Conservation (phyloP, 2,113 vertebrate species). For the Tiliqua scincoides region DNA sequence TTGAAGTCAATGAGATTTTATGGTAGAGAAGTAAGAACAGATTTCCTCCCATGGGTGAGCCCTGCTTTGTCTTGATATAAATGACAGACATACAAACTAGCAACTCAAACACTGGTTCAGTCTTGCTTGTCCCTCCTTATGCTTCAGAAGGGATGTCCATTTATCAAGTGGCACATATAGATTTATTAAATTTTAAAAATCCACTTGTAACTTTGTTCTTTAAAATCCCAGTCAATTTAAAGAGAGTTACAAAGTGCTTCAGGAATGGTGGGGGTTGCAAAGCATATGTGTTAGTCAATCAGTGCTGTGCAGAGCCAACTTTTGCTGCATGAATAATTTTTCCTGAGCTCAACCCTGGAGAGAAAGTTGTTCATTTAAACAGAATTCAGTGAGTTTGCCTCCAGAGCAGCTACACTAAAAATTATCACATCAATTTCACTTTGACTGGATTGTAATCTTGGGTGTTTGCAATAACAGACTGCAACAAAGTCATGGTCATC, state of each 20-base stretch:
- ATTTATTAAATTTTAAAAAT: background rate
- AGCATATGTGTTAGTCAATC: background rate
- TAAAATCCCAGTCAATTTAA: background rate
- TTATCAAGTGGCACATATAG: background rate
- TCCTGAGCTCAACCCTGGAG: background rate
- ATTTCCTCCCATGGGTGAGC: background rate
- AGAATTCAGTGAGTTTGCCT: background rate
- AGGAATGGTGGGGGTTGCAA: background rate
- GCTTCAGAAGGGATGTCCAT: background rate
- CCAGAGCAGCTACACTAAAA: background rate
- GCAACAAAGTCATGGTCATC: slow-evolving; percentile 21
- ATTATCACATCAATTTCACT: background rate
- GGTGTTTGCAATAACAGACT: background rate
- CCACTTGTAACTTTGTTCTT: background rate
- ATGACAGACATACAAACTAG: background rate
- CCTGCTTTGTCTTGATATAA: background rate
- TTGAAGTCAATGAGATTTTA: background rate
- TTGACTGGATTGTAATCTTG: background rate
- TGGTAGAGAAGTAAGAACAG: background rate
- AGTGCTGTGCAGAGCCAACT: background rate
- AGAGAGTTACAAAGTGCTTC: background rate
- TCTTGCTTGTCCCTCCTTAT: background rate
- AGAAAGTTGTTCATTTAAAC: background rate
- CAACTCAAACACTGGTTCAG: background rate
- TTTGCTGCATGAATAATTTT: background rate